Percentiles rank a stretch among this genome's conserved stretches.
phyloP scores from a whole-genome alignment of 2,113 vertebrate genomes.

The Paramisgurnus dabryanus region DNA sequence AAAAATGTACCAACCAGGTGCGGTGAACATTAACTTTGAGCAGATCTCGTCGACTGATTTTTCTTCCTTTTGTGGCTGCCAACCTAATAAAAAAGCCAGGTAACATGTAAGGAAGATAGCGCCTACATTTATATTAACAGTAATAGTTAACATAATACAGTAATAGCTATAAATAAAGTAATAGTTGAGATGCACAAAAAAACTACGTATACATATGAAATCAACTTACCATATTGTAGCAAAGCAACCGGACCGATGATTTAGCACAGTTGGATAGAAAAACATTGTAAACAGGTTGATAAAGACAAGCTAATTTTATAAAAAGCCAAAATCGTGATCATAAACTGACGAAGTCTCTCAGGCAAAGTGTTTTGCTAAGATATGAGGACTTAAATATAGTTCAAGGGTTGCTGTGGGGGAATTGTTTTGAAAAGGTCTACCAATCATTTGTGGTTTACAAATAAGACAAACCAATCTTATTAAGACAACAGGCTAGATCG shows the following conservation, averaged over 20 bases:
- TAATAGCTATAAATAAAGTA: too few relatives aligned
- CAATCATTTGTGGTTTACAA: slow-evolving; percentile 4
- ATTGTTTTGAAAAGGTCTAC: slow-evolving; percentile 25
- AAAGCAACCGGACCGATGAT: slow-evolving; percentile 80
- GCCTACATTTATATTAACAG: too few relatives aligned
- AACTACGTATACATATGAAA: not conserved
- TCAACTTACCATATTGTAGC: slow-evolving; percentile 83
- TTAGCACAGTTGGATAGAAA: slow-evolving; percentile 82
- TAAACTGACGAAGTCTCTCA: not conserved
- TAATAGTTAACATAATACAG: too few relatives aligned
- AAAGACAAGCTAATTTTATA: not conserved
- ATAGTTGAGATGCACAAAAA: too few relatives aligned
- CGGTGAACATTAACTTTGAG: slow-evolving; percentile 79
- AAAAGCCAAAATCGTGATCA: not conserved
- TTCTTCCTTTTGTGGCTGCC: slow-evolving; percentile 80
- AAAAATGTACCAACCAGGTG: slow-evolving; percentile 76
- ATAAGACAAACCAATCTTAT: slow-evolving; percentile 4
- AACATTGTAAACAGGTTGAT: slow-evolving; percentile 73
- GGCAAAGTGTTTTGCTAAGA: not conserved
- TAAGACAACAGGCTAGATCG: not conserved
- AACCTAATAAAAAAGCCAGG: slow-evolving; percentile 69
- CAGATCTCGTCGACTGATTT: slow-evolving; percentile 78
- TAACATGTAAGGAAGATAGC: too few relatives aligned
- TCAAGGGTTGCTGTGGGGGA: slow-evolving; percentile 26
- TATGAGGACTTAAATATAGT: not conserved